Evolutionary conservation across 1,140 invertebrate species (phyloP).

Genomic region (Achroia grisella): DNA sequence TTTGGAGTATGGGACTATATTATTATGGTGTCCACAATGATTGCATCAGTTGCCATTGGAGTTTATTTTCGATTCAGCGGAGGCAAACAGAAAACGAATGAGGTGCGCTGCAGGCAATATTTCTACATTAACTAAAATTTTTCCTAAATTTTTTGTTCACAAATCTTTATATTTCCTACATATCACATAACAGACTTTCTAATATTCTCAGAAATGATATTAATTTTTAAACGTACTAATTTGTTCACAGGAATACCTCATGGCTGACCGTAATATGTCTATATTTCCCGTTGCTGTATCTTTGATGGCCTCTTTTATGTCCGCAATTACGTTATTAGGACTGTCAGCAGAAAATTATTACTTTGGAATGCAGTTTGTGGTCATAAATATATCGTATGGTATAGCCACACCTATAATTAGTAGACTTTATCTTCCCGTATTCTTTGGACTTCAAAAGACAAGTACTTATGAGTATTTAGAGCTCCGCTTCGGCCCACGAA

Average conservation of each 20-base stretch:
- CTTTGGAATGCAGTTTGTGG: slow-evolving; percentile 87
- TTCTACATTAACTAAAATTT: slow-evolving; percentile 19
- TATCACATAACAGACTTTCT: no score
- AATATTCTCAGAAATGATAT: no score
- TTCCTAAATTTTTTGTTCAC: no score
- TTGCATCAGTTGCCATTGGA: slow-evolving; percentile 56
- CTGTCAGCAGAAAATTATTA: slow-evolving; percentile 90
- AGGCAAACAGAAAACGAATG: slow-evolving; percentile 88
- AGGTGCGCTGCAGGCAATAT: slow-evolving; percentile 63
- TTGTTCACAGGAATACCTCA: slow-evolving; percentile 83
- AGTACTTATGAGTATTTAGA: slow-evolving; percentile 96
- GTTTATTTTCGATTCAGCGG: slow-evolving; percentile 83
- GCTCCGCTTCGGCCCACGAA: slow-evolving; percentile 81
- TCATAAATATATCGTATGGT: slow-evolving; percentile 88
- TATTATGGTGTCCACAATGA: slow-evolving; percentile 62
- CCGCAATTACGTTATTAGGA: slow-evolving; percentile 91
- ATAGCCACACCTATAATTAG: slow-evolving; percentile 88
- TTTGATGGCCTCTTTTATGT: slow-evolving; percentile 97
- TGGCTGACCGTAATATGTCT: slow-evolving; percentile 86
- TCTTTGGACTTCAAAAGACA: slow-evolving; percentile 88
- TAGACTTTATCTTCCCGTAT: slow-evolving; percentile 90
- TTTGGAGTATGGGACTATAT: slow-evolving; percentile 65
- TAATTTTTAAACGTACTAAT: background rate
- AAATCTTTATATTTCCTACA: background rate
- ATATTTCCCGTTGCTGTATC: slow-evolving; percentile 88